phyloP scores from a whole-genome alignment of 2,113 vertebrate species.

The Hypanus sabinus region DNA sequence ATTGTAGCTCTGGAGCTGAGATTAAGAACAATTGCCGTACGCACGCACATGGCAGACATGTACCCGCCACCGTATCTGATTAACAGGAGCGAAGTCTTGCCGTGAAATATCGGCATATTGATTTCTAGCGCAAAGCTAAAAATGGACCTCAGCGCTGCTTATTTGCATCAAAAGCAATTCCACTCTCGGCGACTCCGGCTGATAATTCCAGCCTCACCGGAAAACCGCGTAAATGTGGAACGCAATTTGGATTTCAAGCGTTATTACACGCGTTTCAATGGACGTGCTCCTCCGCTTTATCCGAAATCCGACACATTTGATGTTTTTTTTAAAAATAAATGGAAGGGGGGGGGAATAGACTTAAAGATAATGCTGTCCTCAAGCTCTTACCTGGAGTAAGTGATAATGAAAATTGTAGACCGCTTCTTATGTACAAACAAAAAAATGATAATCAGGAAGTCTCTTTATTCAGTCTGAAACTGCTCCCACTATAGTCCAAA shows the following conservation, averaged over 20 bases:
- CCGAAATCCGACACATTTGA: neutral
- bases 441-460: neutral
- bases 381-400: neutral
- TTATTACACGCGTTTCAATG: neutral
- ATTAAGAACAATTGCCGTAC: neutral
- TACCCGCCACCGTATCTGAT: neutral
- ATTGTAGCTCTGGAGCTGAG: neutral
- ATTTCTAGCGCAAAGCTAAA: slow-evolving; percentile 24
- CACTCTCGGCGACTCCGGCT: neutral
- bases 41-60: neutral
- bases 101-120: neutral
- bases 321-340: neutral
- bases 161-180: neutral
- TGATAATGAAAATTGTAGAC: neutral
- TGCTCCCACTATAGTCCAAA: neutral
- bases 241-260: neutral
- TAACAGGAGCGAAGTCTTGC: neutral
- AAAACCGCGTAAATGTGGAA: neutral
- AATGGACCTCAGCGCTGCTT: neutral
- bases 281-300: neutral
- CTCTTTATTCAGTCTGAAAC: neutral
- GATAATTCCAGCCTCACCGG: neutral
- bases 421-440: neutral
- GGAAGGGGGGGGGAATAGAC: too few relatives aligned
- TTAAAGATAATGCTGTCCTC: too few relatives aligned